Conservation (phyloP, 2,888 invertebrate species). For the Drosophila anceps region DNA sequence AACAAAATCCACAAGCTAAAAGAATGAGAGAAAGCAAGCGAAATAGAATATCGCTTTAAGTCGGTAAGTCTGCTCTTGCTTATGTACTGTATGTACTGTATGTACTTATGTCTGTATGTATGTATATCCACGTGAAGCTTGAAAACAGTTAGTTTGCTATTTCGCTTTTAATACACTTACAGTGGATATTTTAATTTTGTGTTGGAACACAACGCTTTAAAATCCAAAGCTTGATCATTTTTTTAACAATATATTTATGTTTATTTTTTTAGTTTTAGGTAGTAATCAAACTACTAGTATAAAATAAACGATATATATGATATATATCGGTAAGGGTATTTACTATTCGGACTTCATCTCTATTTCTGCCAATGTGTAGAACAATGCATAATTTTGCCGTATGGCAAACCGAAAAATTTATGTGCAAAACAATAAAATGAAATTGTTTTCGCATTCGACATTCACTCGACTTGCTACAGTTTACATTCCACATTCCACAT, state of each 20-base stretch:
- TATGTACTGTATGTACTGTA: no score
- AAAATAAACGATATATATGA: background rate
- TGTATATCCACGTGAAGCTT: background rate
- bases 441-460: constrained; percentile 83
- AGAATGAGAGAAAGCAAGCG: background rate
- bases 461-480: constrained; percentile 7
- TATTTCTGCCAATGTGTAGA: constrained; percentile 32
- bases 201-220: no score
- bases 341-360: background rate
- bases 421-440: constrained; percentile 84
- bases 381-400: constrained; percentile 72
- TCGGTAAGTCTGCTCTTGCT: background rate
- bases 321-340: background rate
- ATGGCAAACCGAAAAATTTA: constrained; percentile 67
- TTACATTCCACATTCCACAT: constrained; percentile 38
- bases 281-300: background rate
- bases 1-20: background rate
- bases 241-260: no score
- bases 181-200: background rate
- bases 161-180: background rate
- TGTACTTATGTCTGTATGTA: no score
- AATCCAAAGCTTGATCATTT: no score
- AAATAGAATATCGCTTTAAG: background rate
- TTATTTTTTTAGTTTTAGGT: no score
- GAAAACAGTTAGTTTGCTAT: background rate